Base-by-base conservation (phyloP, 2,797 vertebrate species). In the Gephyroberyx darwinii region DNA sequence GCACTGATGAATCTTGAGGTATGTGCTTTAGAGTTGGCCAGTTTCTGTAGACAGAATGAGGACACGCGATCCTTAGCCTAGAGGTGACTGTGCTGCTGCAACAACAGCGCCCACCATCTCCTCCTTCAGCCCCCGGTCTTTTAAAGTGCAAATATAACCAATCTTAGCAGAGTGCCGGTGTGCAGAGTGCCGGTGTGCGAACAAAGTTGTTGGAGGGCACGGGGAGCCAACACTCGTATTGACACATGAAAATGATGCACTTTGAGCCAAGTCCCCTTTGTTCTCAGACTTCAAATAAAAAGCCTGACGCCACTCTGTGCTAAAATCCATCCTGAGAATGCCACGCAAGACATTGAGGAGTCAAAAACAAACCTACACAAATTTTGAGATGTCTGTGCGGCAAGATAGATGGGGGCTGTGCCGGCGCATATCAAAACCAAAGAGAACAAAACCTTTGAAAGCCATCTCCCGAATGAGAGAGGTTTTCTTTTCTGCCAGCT, bases 1-100 rank as follows among this genome's bases (percentile, higher is more conserved):
- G 96, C 97, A 84, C 96, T 99, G 93, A 98, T 96, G 93, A 98
- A 98, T 87, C 95, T 94, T 80, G 96, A 96, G 65, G 96, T 96
- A 91, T 97, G 96, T 89, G 95, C 95, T 95, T 96, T 96, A 78
- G 94, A 96, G 85, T 94, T 98, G 88, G 96, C 95, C 90, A 98
- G 93, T 87, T 96, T 89, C 88, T 91, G 83, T 2, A 8, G 63
- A 76, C 37, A 75, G 30, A 81, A 20, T 31, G 17, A 65, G 5
- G 16, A 56, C 31, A 48, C 7, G 1, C 1, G 1, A 17, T 22
- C 62, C 17, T 55, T 53, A 57, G 37, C 61, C 8, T 39, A 63
- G 37, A 57, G 19, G 47, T 39, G 55, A 69, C 39, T 39, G 26
- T 35, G 22, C 48, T 55, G 62, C n/a, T n/a, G 52, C 45, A 19